These are phyloP conservation scores for Helicoverpa zea DNA, from an alignment of 1,140 invertebrate species.

Conservation along the genomic window DNA sequence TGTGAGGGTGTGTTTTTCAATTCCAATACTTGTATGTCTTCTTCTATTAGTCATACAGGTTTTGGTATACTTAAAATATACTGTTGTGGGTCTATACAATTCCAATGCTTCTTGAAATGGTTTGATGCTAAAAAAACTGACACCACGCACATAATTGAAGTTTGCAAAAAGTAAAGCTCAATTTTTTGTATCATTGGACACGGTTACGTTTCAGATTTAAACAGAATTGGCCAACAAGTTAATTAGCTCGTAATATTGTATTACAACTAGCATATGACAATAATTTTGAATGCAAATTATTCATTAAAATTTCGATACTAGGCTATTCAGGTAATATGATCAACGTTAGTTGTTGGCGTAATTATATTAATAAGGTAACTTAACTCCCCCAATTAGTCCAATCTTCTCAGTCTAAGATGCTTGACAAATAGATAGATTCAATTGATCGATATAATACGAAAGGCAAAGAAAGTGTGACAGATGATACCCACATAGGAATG, in stretches of 20 bases:
- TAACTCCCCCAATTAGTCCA: no score
- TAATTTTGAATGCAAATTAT: background rate
- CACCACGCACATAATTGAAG: background rate
- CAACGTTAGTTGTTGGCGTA: background rate
- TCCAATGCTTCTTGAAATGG: background rate
- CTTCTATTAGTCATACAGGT: no score
- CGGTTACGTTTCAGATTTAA: background rate
- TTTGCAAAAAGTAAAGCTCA: background rate
- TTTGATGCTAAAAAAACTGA: background rate
- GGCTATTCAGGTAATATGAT: background rate
- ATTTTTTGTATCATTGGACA: background rate
- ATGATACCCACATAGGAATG: no score
- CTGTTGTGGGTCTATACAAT: no score
- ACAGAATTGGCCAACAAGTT: background rate
- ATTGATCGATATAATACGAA: no score
- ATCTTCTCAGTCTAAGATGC: no score
- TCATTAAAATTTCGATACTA: background rate
- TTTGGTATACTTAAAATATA: no score
- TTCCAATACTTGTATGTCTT: no score
- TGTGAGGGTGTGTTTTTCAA: no score
- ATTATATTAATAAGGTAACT: no score
- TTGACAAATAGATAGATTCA: no score
- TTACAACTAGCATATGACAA: background rate
- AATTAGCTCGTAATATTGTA: slow-evolving; percentile 8
- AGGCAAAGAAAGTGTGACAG: no score